Percentiles rank a stretch among this genome's conserved stretches.
Evolutionary conservation across 2,888 invertebrate species (phyloP).

Genomic region (Allolobophora icterica): DNA sequence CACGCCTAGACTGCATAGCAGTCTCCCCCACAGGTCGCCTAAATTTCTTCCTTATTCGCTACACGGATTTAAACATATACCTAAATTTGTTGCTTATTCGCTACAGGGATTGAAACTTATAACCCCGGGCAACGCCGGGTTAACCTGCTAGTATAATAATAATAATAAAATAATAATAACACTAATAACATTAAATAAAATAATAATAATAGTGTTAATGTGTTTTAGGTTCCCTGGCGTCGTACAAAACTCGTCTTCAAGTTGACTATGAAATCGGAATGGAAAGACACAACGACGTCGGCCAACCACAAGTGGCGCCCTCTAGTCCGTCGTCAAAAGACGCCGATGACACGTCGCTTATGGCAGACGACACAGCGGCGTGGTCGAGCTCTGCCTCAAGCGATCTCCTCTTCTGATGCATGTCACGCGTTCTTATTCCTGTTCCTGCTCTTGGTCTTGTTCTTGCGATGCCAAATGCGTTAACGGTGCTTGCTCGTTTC

Average conservation of each 20-base stretch:
- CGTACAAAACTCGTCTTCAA: background rate
- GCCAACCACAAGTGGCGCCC: background rate
- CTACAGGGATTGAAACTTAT: too few species aligned
- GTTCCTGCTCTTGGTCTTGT: background rate
- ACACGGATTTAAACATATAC: too few species aligned
- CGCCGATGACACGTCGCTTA: background rate
- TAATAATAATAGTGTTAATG: background rate
- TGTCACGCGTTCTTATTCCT: background rate
- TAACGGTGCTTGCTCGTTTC: background rate
- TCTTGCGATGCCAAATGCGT: background rate
- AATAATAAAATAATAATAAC: too few species aligned
- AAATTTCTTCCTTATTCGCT: too few species aligned
- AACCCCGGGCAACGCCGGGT: too few species aligned
- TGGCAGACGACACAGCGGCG: background rate
- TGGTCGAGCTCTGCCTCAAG: conserved; percentile 12
- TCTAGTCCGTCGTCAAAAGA: background rate
- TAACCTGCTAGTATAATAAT: too few species aligned
- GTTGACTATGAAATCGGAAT: conserved; percentile 9
- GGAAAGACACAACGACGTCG: background rate
- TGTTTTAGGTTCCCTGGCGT: background rate
- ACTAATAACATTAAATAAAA: background rate
- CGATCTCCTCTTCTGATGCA: conserved; percentile 13
- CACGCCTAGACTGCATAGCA: too few species aligned
- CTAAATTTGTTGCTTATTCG: too few species aligned
- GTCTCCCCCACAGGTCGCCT: too few species aligned